Evolutionary conservation across 2,888 invertebrate species (phyloP).

Genomic region (Metopia argyrocephala): DNA sequence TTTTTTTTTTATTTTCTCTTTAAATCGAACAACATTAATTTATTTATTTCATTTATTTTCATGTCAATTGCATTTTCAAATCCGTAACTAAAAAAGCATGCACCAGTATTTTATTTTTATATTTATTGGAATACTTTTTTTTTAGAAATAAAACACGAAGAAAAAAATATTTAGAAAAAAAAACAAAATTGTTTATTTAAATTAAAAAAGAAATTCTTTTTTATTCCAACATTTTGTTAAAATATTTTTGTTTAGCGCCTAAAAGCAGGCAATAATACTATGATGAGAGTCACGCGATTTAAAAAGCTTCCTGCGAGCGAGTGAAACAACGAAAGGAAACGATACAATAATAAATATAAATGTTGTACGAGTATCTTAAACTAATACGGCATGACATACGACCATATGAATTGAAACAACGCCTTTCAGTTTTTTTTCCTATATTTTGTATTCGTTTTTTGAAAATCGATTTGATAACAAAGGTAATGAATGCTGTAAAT

Average conservation of each 20-base stretch:
- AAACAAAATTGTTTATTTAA: background rate
- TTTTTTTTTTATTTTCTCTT: no score
- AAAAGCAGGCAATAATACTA: background rate
- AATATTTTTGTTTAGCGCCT: background rate
- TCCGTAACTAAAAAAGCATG: background rate
- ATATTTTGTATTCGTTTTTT: background rate
- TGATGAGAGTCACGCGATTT: constrained; percentile 44
- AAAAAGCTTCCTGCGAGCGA: constrained; percentile 9
- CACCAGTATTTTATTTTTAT: background rate
- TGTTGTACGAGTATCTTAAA: background rate
- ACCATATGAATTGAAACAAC: background rate
- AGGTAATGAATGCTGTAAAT: background rate
- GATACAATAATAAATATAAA: no score
- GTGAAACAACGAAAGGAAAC: no score
- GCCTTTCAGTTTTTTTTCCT: constrained; percentile 6
- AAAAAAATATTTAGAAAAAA: background rate
- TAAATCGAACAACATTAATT: no score
- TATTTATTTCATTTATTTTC: background rate
- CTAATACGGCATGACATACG: background rate
- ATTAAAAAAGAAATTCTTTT: background rate
- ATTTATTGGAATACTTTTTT: no score
- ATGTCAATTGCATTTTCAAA: background rate
- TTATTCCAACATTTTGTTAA: background rate
- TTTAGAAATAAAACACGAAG: background rate
- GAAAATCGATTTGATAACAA: constrained; percentile 3